Conservation (phyloP, 2,113 vertebrate species). For the Chrysemys picta region DNA sequence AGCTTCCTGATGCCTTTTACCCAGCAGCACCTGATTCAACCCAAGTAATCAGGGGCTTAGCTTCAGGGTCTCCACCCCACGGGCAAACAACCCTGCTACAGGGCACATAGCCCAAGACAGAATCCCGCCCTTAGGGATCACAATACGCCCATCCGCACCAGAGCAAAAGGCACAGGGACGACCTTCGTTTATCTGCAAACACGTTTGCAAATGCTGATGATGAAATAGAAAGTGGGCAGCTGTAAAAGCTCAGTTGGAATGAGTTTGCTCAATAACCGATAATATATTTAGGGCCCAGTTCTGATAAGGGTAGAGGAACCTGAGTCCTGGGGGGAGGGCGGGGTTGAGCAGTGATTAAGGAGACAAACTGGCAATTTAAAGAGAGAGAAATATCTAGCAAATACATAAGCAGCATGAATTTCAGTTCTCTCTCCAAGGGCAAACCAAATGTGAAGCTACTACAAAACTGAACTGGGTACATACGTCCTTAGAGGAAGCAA, state of each 20-base stretch:
- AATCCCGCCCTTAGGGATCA: background rate
- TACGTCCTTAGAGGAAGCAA: background rate
- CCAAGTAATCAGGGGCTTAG: background rate
- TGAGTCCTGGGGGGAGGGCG: background rate
- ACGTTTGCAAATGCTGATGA: background rate
- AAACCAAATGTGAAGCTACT: slow-evolving; percentile 9
- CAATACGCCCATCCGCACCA: fast-evolving
- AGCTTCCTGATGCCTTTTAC: background rate
- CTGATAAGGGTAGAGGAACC: background rate
- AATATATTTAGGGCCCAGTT: background rate
- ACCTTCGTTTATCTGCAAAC: background rate
- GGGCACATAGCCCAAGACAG: background rate
- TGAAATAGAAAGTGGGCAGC: background rate
- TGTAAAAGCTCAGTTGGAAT: background rate
- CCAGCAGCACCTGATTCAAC: background rate
- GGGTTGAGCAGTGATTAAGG: fast-evolving
- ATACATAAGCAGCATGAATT: slow-evolving; percentile 8
- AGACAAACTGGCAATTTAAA: background rate
- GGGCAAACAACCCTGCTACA: background rate
- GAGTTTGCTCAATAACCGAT: background rate
- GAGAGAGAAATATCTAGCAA: slow-evolving; percentile 10
- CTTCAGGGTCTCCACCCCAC: background rate
- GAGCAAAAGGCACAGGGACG: background rate
- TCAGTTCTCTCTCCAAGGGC: slow-evolving; percentile 24
- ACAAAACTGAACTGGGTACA: background rate